Conservation (phyloP, 1,140 invertebrate genomes). For the Drosophila funebris region DNA sequence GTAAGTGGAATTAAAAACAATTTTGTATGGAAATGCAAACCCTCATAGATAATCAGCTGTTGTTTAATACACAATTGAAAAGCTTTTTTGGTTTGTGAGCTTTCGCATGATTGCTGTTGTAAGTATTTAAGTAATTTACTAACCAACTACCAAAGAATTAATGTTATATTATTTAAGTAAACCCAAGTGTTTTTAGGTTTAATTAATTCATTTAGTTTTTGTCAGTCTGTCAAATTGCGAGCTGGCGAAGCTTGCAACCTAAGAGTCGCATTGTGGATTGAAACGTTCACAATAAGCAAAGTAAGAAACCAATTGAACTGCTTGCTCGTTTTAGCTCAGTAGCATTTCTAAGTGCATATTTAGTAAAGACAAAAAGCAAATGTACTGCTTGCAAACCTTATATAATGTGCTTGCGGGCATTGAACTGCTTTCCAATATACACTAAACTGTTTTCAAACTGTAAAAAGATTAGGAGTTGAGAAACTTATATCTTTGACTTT, state of each 20-base stretch:
- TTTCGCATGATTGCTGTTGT: not conserved
- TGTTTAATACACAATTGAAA: not conserved
- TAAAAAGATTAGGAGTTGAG: not conserved
- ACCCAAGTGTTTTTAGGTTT: not conserved
- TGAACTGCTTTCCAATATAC: not conserved
- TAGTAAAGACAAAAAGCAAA: not conserved
- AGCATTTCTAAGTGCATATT: no score
- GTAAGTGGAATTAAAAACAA: not conserved
- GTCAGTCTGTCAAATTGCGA: no score
- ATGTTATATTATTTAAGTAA: not conserved
- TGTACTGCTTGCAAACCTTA: no score
- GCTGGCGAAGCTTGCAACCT: not conserved
- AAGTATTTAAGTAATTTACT: not conserved
- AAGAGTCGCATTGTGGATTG: not conserved
- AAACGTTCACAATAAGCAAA: not conserved
- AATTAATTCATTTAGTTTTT: not conserved
- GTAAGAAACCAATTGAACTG: not conserved
- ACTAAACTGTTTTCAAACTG: not conserved
- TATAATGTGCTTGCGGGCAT: not conserved
- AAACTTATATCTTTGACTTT: not conserved
- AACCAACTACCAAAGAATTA: no score
- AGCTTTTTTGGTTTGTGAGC: not conserved
- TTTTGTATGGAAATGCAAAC: not conserved
- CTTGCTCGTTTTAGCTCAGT: no score
- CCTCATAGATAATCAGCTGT: not conserved